Evolutionary conservation across 2,113 vertebrate genomes (phyloP), one percentile per base, ranked within the genome.

Genomic region (Cottus gobio): DNA sequence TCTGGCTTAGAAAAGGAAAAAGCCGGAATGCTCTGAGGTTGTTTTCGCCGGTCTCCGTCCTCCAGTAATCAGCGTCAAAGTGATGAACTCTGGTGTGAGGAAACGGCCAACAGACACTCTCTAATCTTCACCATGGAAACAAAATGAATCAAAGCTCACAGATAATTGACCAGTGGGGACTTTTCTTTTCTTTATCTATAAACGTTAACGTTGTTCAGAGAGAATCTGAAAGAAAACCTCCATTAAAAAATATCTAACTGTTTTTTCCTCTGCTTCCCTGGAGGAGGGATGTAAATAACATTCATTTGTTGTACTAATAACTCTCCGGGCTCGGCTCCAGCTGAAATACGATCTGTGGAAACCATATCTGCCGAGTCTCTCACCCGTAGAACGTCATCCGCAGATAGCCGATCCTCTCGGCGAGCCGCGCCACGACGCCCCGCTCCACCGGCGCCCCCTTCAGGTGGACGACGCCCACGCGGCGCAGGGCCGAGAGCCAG

Each of bases 311-410:
- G 0, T 18, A 61, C 50, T 58, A 79, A 75, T 42, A 73, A 67
- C 42, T 7, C 31, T n/a, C 30, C 7, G 22, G 75, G 71, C 58
- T 80, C 16, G 2, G 20, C 63, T 78, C 80, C 75, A 73, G 71
- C 31, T 67, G 26, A 64, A 85, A 79, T 66, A 64, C 16, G 72
- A 83, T 54, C 48, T 22, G 62, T 75, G 80, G 79, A 86, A 88
- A 83, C 80, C 52, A 44, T 34, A 3, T 4, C 34, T 5, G 34
- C 70, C 24, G 69, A n/a, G 44, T 8, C 50, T 75, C 95, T 96
- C 87, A 99, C 97, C 97, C 98, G 46, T 99, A 99, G 93, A 98
- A 99, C 1, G 98, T 99, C 71, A 98, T 94, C 42, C 96, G 91
- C 46, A 97, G 95, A 77, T 97, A 99, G 36, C 98, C 98, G 50